Evolutionary conservation across 64 coral and sea anemone genomes (phyloP), one percentile per base, ranked within the genome.

Genomic region (Actinia equina): DNA sequence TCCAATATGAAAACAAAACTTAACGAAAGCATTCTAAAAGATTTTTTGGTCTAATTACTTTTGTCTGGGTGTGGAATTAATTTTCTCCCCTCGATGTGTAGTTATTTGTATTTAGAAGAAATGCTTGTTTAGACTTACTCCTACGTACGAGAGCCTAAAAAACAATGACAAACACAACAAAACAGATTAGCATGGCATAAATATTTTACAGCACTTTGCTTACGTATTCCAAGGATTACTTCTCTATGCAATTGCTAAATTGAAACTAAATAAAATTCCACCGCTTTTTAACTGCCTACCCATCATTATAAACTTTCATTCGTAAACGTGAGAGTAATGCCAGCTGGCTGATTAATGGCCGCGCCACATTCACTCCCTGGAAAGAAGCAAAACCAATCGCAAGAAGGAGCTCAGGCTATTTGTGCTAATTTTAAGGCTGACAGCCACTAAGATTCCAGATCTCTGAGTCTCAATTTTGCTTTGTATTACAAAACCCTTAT

Each of bases 201-300:
- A 81, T 81, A 81, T 81, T 81, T 81, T 23, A 81, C 17, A 44
- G 22, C 4, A 52, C 3, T 52, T 20, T 81, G 42, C 78, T 81
- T 49, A 81, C 78, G 78, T 49, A 81, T 22, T 13, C 5, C 4
- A 52, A 16, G 17, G 78, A 52, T 81, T 52, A 81, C 18, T 81
- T 81, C 78, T 49, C 22, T 19, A 52, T 49, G 78, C 43, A 81
- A 81, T 81, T 5, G 17, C n/a, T 81, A 81, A 27, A 81, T 81
- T 49, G 78, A 81, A 81, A 18, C 42, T 52, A 81, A 81, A 81
- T 52, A 52, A 80, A n/a, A 81, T 51, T 81, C 7, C 49, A 20
- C 78, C 14, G 78, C 43, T 52, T 81, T 49, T 52, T 74, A 74
- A 74, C 69, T 74, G 69, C 69, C 26, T 74, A 18, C 25, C 12